Evolutionary conservation across 1,140 invertebrate genomes (phyloP), one percentile per base, ranked within the genome.

Genomic region (Heterodera carotae): DNA sequence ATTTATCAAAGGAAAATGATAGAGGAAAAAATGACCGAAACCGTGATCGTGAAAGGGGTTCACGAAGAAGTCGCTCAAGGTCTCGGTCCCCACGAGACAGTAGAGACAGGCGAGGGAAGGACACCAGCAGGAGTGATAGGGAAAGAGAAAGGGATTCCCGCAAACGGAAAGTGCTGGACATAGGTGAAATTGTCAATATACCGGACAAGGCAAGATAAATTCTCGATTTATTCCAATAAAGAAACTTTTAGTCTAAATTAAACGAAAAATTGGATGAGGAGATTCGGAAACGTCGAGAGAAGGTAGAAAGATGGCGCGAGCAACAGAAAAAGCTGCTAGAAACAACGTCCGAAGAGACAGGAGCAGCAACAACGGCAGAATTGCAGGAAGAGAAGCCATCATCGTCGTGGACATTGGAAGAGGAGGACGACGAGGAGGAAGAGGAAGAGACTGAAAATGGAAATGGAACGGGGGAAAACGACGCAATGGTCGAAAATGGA

Each of bases 241-340:
- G 29, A 62, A 1, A n/a, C 39, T 71, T 81, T 62, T 81, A 79
- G 78, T 70, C 71, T 12, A 78, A 64, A 34, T n/a, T 75, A 8
- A 72, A 69, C 25, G 78, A 79, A 39, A 79, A 93, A 53, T 89
- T 98, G 22, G 96, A 98, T 87, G 89, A 93, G 25, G 95, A 97
- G 90, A 98, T 98, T 95, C 94, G 95, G 86, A 97, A 96, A 88
- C 90, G 96, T 43, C 89, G 95, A 33, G 95, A 98, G 85, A 91
- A 94, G 39, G 95, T 96, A 74, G 95, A 97, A 89, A 91, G 94
- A 78, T 96, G 94, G 94, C 89, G 94, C 78, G 92, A 92, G 3
- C 93, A 94, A 84, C 91, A 94, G 15, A 95, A 74, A 34, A 74
- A 64, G 33, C 81, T 83, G 59, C 75, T 69, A 36, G 64, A 80